A percentile compares a stretch with the other conserved stretches of the same genome.
Evolutionary conservation across 2,797 vertebrate species (phyloP).

Genomic region (Cirrhinus molitorella): DNA sequence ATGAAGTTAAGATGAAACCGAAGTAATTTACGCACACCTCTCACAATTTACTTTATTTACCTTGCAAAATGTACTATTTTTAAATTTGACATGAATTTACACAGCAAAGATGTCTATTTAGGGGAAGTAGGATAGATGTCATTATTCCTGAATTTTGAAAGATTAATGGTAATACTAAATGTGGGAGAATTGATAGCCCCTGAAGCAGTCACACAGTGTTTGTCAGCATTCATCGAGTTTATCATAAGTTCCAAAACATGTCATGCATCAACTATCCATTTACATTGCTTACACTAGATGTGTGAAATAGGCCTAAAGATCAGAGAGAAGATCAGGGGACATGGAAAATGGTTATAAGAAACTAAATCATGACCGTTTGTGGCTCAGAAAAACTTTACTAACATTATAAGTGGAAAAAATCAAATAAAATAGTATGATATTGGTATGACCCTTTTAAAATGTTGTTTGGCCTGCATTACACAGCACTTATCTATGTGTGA

Average conservation of each 20-base stretch:
- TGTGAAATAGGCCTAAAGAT: neutral
- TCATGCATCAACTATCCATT: neutral
- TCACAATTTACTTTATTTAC: no score
- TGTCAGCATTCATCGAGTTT: neutral
- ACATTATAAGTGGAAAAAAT: neutral
- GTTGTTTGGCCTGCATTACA: neutral
- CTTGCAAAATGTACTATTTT: neutral
- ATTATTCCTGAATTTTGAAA: neutral
- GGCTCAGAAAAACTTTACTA: neutral
- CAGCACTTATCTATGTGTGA: neutral
- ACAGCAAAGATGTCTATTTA: neutral
- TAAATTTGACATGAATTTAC: neutral
- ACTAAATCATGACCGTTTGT: neutral
- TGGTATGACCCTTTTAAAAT: neutral
- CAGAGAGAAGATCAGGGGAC: neutral
- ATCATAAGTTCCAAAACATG: neutral
- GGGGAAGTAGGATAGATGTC: neutral
- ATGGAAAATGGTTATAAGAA: neutral
- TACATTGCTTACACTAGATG: neutral
- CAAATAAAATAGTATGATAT: neutral
- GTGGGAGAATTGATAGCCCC: neutral
- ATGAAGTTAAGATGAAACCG: neutral
- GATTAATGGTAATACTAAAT: neutral
- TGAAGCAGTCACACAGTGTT: neutral
- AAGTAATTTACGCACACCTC: no score